phyloP scores from a whole-genome alignment of 2,113 vertebrate species.

The Blennius ocellaris region DNA sequence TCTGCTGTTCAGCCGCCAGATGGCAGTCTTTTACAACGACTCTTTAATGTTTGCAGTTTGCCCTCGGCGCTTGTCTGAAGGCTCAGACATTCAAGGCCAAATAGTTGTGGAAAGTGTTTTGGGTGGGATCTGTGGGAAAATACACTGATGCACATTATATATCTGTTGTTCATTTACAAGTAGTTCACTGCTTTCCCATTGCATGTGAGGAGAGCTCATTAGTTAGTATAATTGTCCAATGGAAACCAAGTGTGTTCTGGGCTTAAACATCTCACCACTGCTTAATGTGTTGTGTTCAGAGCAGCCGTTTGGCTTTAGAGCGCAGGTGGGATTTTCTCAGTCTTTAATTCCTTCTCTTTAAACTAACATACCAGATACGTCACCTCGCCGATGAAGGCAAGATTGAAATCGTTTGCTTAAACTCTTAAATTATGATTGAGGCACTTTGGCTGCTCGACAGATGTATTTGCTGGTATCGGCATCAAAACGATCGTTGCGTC shows the following conservation, averaged over 20 bases:
- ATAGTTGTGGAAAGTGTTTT: too few species aligned
- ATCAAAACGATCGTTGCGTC: slow-evolving; percentile 51
- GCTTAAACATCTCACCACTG: neutral
- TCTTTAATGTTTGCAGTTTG: too few species aligned
- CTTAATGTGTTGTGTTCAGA: neutral
- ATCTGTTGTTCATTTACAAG: too few species aligned
- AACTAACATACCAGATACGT: neutral
- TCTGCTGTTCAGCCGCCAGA: too few species aligned
- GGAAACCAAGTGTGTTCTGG: neutral
- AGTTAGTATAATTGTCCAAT: neutral
- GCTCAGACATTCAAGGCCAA: neutral
- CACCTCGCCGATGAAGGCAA: neutral
- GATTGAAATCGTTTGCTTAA: too few species aligned
- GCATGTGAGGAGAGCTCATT: neutral
- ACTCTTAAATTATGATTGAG: too few species aligned
- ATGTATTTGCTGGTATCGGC: slow-evolving; percentile 51
- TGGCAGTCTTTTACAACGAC: too few species aligned
- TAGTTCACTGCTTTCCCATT: neutral
- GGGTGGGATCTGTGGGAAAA: too few species aligned
- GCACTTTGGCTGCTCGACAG: slow-evolving; percentile 33
- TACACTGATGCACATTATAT: too few species aligned
- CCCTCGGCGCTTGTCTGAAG: slow-evolving; percentile 8
- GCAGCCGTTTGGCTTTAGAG: neutral
- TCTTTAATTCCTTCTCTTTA: too few species aligned
- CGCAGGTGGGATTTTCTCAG: neutral